Conservation (phyloP, 2,797 vertebrate genomes). For the Discoglossus pictus region DNA sequence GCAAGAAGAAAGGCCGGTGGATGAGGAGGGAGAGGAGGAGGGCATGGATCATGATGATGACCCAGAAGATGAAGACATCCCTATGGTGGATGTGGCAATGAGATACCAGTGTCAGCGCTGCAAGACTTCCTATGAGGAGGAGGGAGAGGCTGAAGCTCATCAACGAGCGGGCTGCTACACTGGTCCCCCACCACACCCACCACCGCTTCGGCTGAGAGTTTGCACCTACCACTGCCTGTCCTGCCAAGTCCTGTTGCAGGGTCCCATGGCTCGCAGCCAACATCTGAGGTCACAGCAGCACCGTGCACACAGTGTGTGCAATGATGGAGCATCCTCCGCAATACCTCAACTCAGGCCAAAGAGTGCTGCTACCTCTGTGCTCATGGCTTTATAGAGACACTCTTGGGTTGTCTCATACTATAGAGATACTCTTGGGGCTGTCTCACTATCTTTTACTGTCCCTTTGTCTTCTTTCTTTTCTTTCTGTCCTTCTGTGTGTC, state of each 20-base stretch:
- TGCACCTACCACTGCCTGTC: slow-evolving; percentile 72
- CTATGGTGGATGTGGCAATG: slow-evolving; percentile 69
- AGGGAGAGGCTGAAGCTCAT: slow-evolving; percentile 60
- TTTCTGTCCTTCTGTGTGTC: slow-evolving; percentile 10
- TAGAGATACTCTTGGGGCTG: slow-evolving; percentile 11
- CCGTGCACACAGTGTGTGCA: slow-evolving; percentile 59
- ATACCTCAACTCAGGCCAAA: slow-evolving; percentile 72
- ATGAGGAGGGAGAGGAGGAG: slow-evolving; percentile 58
- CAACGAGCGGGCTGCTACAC: slow-evolving; percentile 65
- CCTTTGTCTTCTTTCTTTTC: slow-evolving; percentile 28
- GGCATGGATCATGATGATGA: slow-evolving; percentile 60
- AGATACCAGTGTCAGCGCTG: slow-evolving; percentile 66
- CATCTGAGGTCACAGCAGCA: slow-evolving; percentile 70
- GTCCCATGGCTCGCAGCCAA: slow-evolving; percentile 83
- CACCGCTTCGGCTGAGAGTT: slow-evolving; percentile 64
- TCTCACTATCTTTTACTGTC: slow-evolving; percentile 32
- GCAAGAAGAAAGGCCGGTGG: slow-evolving; percentile 13
- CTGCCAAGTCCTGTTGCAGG: slow-evolving; percentile 70
- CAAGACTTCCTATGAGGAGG: slow-evolving; percentile 64
- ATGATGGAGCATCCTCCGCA: slow-evolving; percentile 73
- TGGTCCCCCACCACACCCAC: slow-evolving; percentile 53
- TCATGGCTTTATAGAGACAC: slow-evolving; percentile 71
- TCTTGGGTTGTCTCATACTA: slow-evolving; percentile 23
- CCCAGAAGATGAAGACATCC: slow-evolving; percentile 64
- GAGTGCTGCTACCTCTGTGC: slow-evolving; percentile 73